Evolutionary conservation across 2,888 invertebrate genomes (phyloP).

Genomic region (Amblyjoppa fuscipennis): DNA sequence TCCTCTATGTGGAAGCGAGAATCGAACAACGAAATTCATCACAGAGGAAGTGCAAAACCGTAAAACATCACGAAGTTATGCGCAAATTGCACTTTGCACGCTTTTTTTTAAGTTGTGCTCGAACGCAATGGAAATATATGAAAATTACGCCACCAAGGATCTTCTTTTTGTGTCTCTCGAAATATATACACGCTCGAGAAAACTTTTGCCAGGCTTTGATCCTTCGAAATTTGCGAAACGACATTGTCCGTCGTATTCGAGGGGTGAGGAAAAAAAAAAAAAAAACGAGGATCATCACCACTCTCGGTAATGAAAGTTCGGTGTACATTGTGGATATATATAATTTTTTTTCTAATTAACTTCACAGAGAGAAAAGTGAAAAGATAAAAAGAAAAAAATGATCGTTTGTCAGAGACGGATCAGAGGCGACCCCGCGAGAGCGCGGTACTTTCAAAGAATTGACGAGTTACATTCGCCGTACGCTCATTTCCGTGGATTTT

Average conservation of each 20-base stretch:
- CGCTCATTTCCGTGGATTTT: background rate
- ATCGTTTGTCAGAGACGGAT: constrained; percentile 1
- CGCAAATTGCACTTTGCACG: too few relatives aligned
- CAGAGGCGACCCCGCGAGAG: background rate
- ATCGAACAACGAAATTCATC: too few relatives aligned
- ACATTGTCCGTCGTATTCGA: background rate
- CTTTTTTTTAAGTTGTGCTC: too few relatives aligned
- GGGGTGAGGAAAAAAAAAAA: constrained; percentile 8
- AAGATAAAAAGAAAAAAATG: background rate
- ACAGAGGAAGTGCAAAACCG: too few relatives aligned
- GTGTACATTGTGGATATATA: background rate
- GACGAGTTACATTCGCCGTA: background rate
- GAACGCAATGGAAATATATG: background rate
- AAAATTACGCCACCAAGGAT: background rate
- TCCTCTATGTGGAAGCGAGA: too few relatives aligned
- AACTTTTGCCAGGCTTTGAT: background rate
- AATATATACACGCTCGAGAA: background rate
- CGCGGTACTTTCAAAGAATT: background rate
- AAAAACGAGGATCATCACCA: background rate
- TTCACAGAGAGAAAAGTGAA: background rate
- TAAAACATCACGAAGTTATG: too few relatives aligned
- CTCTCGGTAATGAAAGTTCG: constrained; percentile 10
- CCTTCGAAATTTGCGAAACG: background rate
- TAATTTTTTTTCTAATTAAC: background rate
- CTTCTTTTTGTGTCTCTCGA: background rate